Percentiles rank a stretch among this genome's conserved stretches.
Conservation (phyloP, 2,797 vertebrate species). For the Cryptoblepharus egeriae region DNA sequence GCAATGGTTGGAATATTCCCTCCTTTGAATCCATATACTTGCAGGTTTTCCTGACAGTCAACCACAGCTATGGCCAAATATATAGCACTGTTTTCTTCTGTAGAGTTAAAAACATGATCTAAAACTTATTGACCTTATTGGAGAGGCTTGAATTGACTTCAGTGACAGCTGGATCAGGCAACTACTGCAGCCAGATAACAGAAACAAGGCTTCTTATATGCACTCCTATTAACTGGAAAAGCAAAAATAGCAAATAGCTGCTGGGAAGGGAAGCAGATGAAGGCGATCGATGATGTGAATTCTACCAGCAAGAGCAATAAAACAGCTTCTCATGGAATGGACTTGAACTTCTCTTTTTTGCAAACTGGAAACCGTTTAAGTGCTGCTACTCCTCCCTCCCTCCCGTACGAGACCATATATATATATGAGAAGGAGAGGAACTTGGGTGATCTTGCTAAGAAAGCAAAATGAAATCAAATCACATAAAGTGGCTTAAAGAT, state of each 20-base stretch:
- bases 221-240: constrained; percentile 30
- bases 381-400: background rate
- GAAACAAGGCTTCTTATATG: constrained; percentile 26
- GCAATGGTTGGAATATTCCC: background rate
- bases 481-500: constrained; percentile 62
- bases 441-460: constrained; percentile 53
- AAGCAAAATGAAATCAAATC: constrained; percentile 51
- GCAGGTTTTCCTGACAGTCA: background rate
- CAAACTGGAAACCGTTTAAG: constrained; percentile 30
- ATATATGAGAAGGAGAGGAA: no score
- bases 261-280: constrained; percentile 43
- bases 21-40: background rate
- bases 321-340: constrained; percentile 32
- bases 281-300: constrained; percentile 40
- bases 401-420: no score
- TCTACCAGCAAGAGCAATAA: constrained; percentile 41
- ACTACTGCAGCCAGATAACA: constrained; percentile 13
- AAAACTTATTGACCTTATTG: constrained; percentile 39
- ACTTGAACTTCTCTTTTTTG: constrained; percentile 15
- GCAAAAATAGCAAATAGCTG: constrained; percentile 42
- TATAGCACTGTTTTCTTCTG: constrained; percentile 3
- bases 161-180: constrained; percentile 26
- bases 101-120: constrained; percentile 24
- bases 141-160: no score
- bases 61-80: background rate